Conservation (phyloP, 2,888 invertebrate species). For the Andrena flavipes region DNA sequence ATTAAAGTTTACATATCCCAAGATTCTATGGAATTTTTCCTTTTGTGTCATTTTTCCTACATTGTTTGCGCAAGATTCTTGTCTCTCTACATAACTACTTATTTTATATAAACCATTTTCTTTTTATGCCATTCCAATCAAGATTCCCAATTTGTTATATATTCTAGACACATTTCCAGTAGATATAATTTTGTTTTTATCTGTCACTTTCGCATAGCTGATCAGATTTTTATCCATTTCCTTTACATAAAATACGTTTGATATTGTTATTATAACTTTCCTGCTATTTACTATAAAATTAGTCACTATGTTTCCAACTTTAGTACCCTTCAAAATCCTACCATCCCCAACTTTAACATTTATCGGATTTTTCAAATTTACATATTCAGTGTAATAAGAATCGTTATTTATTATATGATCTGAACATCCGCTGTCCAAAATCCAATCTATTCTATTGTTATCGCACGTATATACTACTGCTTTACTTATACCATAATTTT, state of each 20-base stretch:
- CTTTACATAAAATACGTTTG: slow-evolving; percentile 41
- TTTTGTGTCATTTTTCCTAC: slow-evolving; percentile 33
- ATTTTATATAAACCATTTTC: slow-evolving; percentile 38
- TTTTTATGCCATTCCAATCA: slow-evolving; percentile 36
- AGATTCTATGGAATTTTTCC: slow-evolving; percentile 63
- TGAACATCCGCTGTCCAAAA: slow-evolving; percentile 31
- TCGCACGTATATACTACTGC: background rate
- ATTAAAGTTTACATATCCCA: slow-evolving; percentile 66
- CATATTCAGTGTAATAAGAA: background rate
- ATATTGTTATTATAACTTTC: background rate
- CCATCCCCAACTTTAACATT: slow-evolving; percentile 43
- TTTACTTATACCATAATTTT: background rate
- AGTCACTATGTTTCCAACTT: slow-evolving; percentile 19
- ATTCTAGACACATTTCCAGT: slow-evolving; percentile 24
- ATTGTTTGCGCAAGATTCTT: slow-evolving; percentile 5
- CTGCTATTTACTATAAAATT: slow-evolving; percentile 1
- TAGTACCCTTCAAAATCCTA: slow-evolving; percentile 31
- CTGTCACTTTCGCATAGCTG: slow-evolving; percentile 36
- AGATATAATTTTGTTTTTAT: slow-evolving; percentile 32
- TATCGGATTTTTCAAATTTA: slow-evolving; percentile 26
- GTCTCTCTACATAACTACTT: slow-evolving; percentile 25
- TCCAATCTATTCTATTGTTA: slow-evolving; percentile 32
- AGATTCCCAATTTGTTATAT: background rate
- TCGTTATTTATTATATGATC: background rate
- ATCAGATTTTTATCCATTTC: slow-evolving; percentile 46